These are phyloP conservation scores for Serripes groenlandicus DNA, from an alignment of 2,888 invertebrate genomes.

Conservation along the genomic window DNA sequence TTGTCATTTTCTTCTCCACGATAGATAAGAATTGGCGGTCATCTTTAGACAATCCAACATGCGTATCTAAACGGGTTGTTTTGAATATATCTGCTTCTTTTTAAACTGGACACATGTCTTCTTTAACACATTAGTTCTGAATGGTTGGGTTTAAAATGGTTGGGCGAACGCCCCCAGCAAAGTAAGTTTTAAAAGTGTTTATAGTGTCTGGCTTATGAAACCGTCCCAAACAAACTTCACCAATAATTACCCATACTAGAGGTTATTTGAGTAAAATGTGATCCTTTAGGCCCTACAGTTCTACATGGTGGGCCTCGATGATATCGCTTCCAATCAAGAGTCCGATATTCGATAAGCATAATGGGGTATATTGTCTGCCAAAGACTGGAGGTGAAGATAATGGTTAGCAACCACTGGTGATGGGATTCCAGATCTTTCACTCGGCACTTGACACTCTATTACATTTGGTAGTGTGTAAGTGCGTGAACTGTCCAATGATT, in stretches of 20 bases:
- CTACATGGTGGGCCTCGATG: slow-evolving; percentile 21
- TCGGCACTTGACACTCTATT: slow-evolving; percentile 35
- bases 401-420: slow-evolving; percentile 30
- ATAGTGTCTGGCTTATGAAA: not conserved
- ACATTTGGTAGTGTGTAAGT: slow-evolving; percentile 22
- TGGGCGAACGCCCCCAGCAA: not conserved
- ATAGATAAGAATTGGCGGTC: not conserved
- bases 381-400: slow-evolving; percentile 2
- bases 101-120: too few species aligned
- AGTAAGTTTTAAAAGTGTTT: not conserved
- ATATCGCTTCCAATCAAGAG: slow-evolving; percentile 32
- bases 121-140: not conserved
- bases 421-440: slow-evolving; percentile 33
- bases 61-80: not conserved
- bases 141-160: not conserved
- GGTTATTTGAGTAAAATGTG: not conserved
- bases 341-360: slow-evolving; percentile 11
- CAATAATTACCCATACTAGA: not conserved
- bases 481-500: slow-evolving; percentile 31
- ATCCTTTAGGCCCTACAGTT: not conserved
- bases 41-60: not conserved
- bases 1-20: not conserved
- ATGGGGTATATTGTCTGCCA: not conserved
- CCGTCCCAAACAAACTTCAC: not conserved
- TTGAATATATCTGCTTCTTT: not conserved